A percentile compares a stretch with the other conserved stretches of the same genome.
Conservation (phyloP, 2,888 invertebrate species). For the Hyppa rectilinea region DNA sequence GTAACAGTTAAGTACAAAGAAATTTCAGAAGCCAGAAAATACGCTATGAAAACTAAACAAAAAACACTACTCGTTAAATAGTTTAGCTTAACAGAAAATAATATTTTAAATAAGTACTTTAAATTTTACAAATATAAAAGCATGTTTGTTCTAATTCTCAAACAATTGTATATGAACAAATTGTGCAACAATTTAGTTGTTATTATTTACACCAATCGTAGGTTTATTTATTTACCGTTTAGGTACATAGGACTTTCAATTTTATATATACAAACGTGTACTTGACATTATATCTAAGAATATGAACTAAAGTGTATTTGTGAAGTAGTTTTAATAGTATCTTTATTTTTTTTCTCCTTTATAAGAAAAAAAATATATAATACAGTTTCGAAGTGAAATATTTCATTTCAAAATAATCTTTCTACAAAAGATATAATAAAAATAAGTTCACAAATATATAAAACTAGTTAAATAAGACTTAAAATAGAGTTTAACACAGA, state of each 20-base stretch:
- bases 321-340: slow-evolving; percentile 35
- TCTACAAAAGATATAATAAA: slow-evolving; percentile 1
- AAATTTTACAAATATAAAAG: neutral
- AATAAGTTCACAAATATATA: slow-evolving; percentile 48
- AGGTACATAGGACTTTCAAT: slow-evolving; percentile 85
- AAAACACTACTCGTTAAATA: slow-evolving; percentile 6
- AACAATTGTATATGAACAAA: slow-evolving; percentile 54
- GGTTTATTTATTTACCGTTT: slow-evolving; percentile 80
- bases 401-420: neutral
- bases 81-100: slow-evolving; percentile 8
- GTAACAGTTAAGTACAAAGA: too few species aligned
- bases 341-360: neutral
- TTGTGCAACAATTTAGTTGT: slow-evolving; percentile 80
- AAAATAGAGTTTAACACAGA: slow-evolving; percentile 84
- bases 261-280: slow-evolving; percentile 78
- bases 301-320: slow-evolving; percentile 42
- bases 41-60: neutral
- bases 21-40: neutral
- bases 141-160: slow-evolving; percentile 18
- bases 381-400: neutral
- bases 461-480: slow-evolving; percentile 75
- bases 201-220: slow-evolving; percentile 74
- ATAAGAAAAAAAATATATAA: neutral
- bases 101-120: neutral
- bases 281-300: slow-evolving; percentile 57